A percentile compares a stretch with the other conserved stretches of the same genome.
phyloP scores from a whole-genome alignment of 2,797 vertebrate genomes.

The Etheostoma perlongum region DNA sequence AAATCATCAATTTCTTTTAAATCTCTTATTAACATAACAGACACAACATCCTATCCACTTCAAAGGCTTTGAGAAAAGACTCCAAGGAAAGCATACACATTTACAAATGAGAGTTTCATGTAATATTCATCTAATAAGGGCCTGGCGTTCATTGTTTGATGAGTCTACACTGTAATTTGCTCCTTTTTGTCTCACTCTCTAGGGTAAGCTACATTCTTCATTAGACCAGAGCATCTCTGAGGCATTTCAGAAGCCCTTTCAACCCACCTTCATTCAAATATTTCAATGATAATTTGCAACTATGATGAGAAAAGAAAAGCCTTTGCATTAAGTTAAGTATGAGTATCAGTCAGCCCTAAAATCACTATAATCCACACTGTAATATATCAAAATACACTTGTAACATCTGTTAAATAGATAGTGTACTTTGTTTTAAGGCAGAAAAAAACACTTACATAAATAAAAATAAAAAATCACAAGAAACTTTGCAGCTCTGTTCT shows the following conservation, averaged over 20 bases:
- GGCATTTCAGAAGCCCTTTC: constrained; percentile 39
- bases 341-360: constrained; percentile 19
- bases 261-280: constrained; percentile 48
- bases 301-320: constrained; percentile 6
- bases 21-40: constrained; percentile 24
- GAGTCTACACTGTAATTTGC: constrained; percentile 61
- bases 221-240: constrained; percentile 55
- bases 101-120: constrained; percentile 52
- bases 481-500: constrained; percentile 33
- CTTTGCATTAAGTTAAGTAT: constrained; percentile 38
- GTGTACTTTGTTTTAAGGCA: constrained; percentile 5
- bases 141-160: constrained; percentile 63
- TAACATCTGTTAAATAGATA: neutral
- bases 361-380: constrained; percentile 18
- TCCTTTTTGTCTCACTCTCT: constrained; percentile 51
- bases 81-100: constrained; percentile 30
- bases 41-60: constrained; percentile 37
- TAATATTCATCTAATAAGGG: constrained; percentile 57
- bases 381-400: constrained; percentile 16
- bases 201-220: constrained; percentile 59
- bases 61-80: constrained; percentile 36
- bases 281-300: constrained; percentile 54
- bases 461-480: neutral
- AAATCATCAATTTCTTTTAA: constrained; percentile 17
- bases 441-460: neutral